Percentiles rank a stretch among this genome's conserved stretches.
phyloP scores from a whole-genome alignment of 2,113 vertebrate genomes.

The Cheirogaleus medius region DNA sequence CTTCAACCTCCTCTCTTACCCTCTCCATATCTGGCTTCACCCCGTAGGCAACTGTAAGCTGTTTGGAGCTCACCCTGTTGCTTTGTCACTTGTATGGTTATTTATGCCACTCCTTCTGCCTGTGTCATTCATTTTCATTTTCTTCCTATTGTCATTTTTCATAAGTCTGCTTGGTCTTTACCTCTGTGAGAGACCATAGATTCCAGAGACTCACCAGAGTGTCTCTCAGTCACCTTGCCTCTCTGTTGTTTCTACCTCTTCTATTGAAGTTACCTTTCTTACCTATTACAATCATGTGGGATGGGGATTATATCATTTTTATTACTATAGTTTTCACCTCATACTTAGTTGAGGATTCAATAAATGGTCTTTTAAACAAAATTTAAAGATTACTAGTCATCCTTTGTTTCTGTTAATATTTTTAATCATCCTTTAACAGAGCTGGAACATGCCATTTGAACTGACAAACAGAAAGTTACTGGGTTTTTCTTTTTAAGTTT shows the following conservation, averaged over 20 bases:
- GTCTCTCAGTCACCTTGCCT: background rate
- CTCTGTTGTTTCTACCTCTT: background rate
- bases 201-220: background rate
- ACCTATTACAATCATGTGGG: background rate
- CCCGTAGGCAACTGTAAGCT: background rate
- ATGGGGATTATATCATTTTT: background rate
- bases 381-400: background rate
- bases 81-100: background rate
- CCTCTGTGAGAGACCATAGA: background rate
- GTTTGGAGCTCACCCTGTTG: background rate
- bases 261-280: background rate
- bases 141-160: background rate
- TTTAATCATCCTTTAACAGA: background rate
- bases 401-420: background rate
- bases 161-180: background rate
- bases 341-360: background rate
- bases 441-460: background rate
- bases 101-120: background rate
- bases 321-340: background rate
- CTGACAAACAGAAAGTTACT: background rate
- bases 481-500: background rate
- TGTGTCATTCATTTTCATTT: background rate
- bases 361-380: background rate
- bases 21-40: background rate
- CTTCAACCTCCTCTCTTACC: background rate